These are phyloP conservation scores for Ormyrus rosae DNA, from an alignment of 2,888 invertebrate species.

Conservation along the genomic window DNA sequence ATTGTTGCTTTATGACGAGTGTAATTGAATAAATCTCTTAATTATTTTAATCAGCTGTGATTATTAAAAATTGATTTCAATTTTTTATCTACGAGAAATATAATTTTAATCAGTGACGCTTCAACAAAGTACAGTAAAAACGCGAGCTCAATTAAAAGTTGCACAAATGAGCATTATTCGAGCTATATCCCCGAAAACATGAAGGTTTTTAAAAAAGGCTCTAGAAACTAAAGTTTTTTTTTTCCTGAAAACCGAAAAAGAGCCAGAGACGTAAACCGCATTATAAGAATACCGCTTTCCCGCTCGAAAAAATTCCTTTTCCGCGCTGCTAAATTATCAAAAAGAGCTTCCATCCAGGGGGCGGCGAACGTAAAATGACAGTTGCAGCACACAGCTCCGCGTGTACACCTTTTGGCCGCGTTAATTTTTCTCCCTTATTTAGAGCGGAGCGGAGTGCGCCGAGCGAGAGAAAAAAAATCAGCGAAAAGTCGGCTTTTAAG, in stretches of 20 bases:
- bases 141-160: too few species aligned
- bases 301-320: not conserved
- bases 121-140: too few species aligned
- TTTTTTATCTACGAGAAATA: too few species aligned
- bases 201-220: not conserved
- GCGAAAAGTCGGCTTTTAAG: conserved; percentile 20
- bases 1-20: too few species aligned
- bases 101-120: too few species aligned
- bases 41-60: too few species aligned
- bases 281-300: not conserved
- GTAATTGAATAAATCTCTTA: too few species aligned
- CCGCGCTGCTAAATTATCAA: not conserved
- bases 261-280: not conserved
- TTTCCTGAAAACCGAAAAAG: not conserved
- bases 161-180: too few species aligned
- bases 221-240: not conserved
- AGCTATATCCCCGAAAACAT: not conserved
- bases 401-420: not conserved
- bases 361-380: conserved; percentile 16
- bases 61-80: too few species aligned
- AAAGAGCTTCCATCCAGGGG: conserved; percentile 4
- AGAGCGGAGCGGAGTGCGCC: not conserved
- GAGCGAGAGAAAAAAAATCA: conserved; percentile 3
- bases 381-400: conserved; percentile 1
- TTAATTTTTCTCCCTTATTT: conserved; percentile 33